Percentiles rank a stretch among this genome's conserved stretches.
Evolutionary conservation across 2,113 vertebrate genomes (phyloP).

Genomic region (Oreotrochilus melanogaster): DNA sequence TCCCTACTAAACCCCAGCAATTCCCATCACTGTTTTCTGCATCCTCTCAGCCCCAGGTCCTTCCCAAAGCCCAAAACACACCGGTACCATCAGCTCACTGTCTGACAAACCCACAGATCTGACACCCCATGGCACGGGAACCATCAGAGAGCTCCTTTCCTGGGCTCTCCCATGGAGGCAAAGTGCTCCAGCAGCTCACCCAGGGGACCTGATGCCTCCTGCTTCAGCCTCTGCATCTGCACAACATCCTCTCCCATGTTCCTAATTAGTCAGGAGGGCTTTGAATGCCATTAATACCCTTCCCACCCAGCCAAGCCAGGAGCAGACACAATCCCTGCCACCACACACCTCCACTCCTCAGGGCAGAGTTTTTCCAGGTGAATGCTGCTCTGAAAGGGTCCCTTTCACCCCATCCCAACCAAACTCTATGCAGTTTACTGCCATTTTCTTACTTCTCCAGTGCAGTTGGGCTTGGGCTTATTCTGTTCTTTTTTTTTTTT

Average conservation of each 20-base stretch:
- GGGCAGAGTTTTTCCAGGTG: background rate
- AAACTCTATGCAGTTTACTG: background rate
- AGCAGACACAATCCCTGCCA: background rate
- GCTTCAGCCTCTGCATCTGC: background rate
- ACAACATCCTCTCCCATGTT: background rate
- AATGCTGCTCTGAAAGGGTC: background rate
- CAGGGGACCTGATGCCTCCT: background rate
- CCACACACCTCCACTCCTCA: background rate
- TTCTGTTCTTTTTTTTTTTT: background rate
- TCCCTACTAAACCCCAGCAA: background rate
- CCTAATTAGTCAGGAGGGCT: background rate
- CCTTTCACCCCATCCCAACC: background rate
- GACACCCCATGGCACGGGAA: fast-evolving
- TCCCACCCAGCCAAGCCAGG: background rate
- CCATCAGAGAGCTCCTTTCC: background rate
- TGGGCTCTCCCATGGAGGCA: background rate
- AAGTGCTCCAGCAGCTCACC: background rate
- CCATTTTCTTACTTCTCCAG: background rate
- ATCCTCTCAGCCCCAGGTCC: background rate
- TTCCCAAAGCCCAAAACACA: background rate
- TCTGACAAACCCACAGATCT: fast-evolving
- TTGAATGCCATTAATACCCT: background rate
- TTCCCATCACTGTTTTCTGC: too few species aligned
- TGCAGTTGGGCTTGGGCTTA: background rate
- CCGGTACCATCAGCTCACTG: fast-evolving